phyloP scores from a whole-genome alignment of 1,140 invertebrate species.

The Marisa cornuarietis region DNA sequence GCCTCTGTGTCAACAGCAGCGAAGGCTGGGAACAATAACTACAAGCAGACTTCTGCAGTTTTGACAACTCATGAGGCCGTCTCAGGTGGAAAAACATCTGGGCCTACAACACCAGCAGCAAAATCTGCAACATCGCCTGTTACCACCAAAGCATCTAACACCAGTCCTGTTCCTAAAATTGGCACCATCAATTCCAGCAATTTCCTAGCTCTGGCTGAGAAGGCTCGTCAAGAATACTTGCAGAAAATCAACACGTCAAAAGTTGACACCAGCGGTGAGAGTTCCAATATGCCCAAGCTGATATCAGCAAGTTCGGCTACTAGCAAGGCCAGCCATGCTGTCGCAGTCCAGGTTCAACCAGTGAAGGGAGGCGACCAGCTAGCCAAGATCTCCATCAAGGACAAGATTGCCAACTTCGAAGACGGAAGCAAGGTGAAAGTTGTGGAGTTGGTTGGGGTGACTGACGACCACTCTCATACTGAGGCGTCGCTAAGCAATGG shows the following conservation, averaged over 20 bases:
- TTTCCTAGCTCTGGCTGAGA: conserved; percentile 57
- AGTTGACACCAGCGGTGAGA: neutral
- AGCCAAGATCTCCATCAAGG: conserved; percentile 40
- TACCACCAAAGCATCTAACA: neutral
- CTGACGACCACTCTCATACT: conserved; percentile 47
- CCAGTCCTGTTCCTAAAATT: neutral
- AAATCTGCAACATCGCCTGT: neutral
- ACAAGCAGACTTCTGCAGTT: neutral
- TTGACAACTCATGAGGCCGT: neutral
- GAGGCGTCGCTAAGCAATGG: conserved; percentile 31
- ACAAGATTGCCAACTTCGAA: conserved; percentile 45
- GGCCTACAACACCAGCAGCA: conserved; percentile 1
- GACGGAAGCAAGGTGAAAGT: conserved; percentile 13
- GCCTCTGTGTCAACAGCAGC: neutral
- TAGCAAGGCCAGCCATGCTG: conserved; percentile 15
- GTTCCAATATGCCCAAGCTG: conserved; percentile 29
- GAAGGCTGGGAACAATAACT: neutral
- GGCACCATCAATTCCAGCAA: conserved; percentile 31
- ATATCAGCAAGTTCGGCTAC: conserved; percentile 13
- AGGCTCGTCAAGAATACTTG: conserved; percentile 53
- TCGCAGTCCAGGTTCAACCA: conserved; percentile 6
- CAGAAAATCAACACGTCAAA: conserved; percentile 38
- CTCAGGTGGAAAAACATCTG: neutral
- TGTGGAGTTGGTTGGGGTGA: conserved; percentile 41
- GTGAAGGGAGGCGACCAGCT: conserved; percentile 12